A percentile compares a stretch with the other conserved stretches of the same genome.
Conservation (phyloP, 2,888 invertebrate genomes). For the Gastracanthus pulcherrimus region DNA sequence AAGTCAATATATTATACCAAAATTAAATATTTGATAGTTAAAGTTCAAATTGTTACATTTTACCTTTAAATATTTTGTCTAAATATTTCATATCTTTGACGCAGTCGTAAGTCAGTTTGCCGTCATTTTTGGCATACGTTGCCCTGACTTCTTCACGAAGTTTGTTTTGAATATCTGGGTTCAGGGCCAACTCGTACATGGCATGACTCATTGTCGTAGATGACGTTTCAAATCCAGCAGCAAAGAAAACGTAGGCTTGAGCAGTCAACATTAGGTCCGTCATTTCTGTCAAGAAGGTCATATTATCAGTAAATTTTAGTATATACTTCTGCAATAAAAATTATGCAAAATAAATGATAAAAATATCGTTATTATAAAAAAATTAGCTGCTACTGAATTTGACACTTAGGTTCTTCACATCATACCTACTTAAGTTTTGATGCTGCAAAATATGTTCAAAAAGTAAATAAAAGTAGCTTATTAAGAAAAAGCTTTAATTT, state of each 20-base stretch:
- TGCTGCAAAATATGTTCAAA: too few relatives aligned
- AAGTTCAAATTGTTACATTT: too few relatives aligned
- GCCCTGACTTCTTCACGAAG: conserved; percentile 73
- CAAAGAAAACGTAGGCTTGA: conserved; percentile 76
- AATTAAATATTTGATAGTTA: too few relatives aligned
- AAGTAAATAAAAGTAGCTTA: too few relatives aligned
- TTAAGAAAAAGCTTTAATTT: too few relatives aligned
- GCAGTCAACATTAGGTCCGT: conserved; percentile 71
- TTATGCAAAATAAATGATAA: not conserved
- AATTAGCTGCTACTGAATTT: too few relatives aligned
- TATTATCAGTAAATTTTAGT: too few relatives aligned
- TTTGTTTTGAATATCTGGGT: conserved; percentile 75
- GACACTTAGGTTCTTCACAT: too few relatives aligned
- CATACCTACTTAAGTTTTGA: too few relatives aligned
- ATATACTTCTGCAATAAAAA: not conserved
- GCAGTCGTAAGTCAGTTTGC: conserved; percentile 72
- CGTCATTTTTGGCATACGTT: conserved; percentile 65
- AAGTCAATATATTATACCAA: too few relatives aligned
- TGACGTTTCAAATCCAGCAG: conserved; percentile 78
- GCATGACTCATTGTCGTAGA: conserved; percentile 76
- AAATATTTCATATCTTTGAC: conserved; percentile 74
- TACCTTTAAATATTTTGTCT: conserved; percentile 72
- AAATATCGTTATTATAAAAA: too few relatives aligned
- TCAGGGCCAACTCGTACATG: conserved; percentile 75
- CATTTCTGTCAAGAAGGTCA: conserved; percentile 69